phyloP scores from a whole-genome alignment of 1,140 invertebrate species.

The Drosophila truncata region DNA sequence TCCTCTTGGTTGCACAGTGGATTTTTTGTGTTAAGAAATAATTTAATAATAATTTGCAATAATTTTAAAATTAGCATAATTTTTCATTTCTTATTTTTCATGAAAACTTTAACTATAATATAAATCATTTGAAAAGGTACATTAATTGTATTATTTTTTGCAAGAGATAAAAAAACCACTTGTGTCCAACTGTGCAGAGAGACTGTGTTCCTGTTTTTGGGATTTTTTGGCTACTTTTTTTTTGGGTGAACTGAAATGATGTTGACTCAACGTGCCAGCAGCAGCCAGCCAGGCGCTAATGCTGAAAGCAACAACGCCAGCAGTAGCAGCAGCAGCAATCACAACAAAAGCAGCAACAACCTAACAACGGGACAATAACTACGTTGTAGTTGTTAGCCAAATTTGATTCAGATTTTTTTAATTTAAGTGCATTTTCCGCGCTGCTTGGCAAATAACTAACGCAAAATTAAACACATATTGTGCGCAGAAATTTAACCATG shows the following conservation, averaged over 20 bases:
- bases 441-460: constrained; percentile 34
- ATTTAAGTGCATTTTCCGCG: constrained; percentile 27
- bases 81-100: background rate
- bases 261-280: constrained; percentile 63
- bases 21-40: background rate
- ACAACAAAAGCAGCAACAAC: constrained; percentile 34
- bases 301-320: constrained; percentile 25
- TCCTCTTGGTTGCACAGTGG: constrained; percentile 32
- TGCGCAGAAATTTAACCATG: constrained; percentile 6
- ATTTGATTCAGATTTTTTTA: constrained; percentile 3
- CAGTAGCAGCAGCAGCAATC: constrained; percentile 13
- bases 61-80: background rate
- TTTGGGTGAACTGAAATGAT: constrained; percentile 55
- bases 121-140: background rate
- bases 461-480: constrained; percentile 47
- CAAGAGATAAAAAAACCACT: background rate
- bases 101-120: no score
- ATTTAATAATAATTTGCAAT: background rate
- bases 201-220: constrained; percentile 29
- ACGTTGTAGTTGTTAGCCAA: constrained; percentile 4
- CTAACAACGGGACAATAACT: constrained; percentile 41
- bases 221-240: constrained; percentile 30
- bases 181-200: constrained; percentile 26
- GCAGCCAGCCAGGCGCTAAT: constrained; percentile 55
- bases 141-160: no score